Evolutionary conservation across 2,113 vertebrate species (phyloP).

Genomic region (Menura novaehollandiae): DNA sequence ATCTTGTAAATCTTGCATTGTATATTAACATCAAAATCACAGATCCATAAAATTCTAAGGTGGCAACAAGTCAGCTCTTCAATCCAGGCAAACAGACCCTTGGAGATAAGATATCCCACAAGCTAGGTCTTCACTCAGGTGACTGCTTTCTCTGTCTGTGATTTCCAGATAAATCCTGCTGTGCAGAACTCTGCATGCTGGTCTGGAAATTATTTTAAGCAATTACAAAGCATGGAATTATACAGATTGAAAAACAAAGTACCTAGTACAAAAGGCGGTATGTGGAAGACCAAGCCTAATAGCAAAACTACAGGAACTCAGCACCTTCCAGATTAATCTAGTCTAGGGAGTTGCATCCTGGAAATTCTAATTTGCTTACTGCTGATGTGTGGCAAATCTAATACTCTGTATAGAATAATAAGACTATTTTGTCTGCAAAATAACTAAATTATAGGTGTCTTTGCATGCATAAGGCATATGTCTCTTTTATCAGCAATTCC

Average conservation of each 20-base stretch:
- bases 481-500: not conserved
- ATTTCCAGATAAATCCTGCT: not conserved
- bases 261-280: not conserved
- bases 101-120: not conserved
- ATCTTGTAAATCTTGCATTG: not conserved
- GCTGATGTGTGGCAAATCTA: not conserved
- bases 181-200: not conserved
- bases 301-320: not conserved
- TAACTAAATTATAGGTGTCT: not conserved
- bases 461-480: not conserved
- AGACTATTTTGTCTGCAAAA: not conserved
- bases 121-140: not conserved
- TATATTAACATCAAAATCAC: not conserved
- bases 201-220: not conserved
- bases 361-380: not conserved
- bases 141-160: not conserved
- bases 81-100: not conserved
- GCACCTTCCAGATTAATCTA: not conserved
- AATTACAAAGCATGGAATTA: not conserved
- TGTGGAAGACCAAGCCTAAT: not conserved
- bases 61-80: not conserved
- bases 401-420: not conserved
- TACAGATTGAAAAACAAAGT: not conserved
- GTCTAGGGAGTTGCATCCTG: not conserved
- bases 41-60: not conserved